Evolutionary conservation across 2,797 vertebrate genomes (phyloP), one percentile per base, ranked within the genome.

Genomic region (Tokudaia tokunoshimensis): DNA sequence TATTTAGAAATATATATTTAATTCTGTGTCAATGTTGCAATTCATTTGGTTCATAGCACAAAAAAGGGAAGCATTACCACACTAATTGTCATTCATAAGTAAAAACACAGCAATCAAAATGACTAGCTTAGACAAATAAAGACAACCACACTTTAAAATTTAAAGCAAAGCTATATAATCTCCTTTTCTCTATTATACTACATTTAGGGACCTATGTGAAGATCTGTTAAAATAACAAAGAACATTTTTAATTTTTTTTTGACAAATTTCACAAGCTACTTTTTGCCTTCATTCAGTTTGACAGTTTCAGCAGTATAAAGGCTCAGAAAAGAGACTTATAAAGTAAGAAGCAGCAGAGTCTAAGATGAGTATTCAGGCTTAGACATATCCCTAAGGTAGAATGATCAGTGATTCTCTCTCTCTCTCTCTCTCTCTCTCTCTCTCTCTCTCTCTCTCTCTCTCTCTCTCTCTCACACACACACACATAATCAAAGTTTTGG

Each of bases 51-150:
- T 86, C 80, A 20, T 81, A 63, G 63, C 31, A 20, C 31, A 78
- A 47, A 80, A 74, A 47, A 31, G 22, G 83, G 29, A 89, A 20
- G n/a, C 10, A 79, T 83, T 75, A 50, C 17, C 55, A 2, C 4
- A 52, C 11, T 81, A 83, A 94, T 20, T 82, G 37, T 20, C 57
- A 81, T 20, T 94, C 88, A 52, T 63, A 86, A 94, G 74, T 74
- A 34, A 91, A 92, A 96, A 84, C 61, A n/a, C 15, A 86, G 3
- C 29, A 87, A 74, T 72, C 31, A 1, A 86, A 88, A 63, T 70
- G 65, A 84, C 13, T 89, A 89, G 78, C 6, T 90, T 55, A 79
- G 47, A 86, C 3, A 90, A 61, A 78, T 44, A 78, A 67, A 4
- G 19, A 65, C 5, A 72, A 17, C 9, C 11, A 79, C 4, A 84